Conservation (phyloP, 2,113 vertebrate species). For the Pyxicephalus adspersus region DNA sequence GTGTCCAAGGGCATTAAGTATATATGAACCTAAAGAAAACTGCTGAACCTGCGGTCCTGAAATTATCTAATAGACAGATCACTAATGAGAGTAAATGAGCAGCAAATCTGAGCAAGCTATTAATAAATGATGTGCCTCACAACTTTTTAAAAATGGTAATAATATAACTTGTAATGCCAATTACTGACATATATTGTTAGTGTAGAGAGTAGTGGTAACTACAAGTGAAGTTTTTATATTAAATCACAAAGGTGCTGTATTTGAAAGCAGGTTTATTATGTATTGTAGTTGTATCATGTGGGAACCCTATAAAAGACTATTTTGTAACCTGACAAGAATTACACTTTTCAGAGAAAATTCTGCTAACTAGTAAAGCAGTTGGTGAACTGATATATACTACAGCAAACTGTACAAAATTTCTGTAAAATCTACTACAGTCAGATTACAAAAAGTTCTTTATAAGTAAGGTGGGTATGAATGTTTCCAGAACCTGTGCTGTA, state of each 20-base stretch:
- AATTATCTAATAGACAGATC: slow-evolving; percentile 27
- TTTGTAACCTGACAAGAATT: too few relatives aligned
- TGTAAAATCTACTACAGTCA: too few relatives aligned
- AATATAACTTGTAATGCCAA: slow-evolving; percentile 14
- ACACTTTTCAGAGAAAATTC: too few relatives aligned
- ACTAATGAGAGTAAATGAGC: slow-evolving; percentile 44
- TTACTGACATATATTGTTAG: slow-evolving; percentile 24
- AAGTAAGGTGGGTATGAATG: too few relatives aligned
- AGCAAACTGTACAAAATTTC: too few relatives aligned
- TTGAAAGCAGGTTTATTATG: neutral
- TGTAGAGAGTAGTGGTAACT: neutral
- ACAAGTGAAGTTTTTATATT: neutral
- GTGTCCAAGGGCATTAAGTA: slow-evolving; percentile 47
- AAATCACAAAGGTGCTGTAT: neutral
- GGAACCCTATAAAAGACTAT: too few relatives aligned
- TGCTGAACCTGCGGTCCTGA: slow-evolving; percentile 31
- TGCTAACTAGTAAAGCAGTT: too few relatives aligned
- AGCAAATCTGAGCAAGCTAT: slow-evolving; percentile 28
- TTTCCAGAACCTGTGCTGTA: too few relatives aligned
- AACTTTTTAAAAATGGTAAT: slow-evolving; percentile 21
- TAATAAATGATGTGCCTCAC: slow-evolving; percentile 39
- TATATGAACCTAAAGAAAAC: slow-evolving; percentile 34
- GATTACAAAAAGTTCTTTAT: too few relatives aligned
- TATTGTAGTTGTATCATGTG: too few relatives aligned
- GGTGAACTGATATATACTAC: too few relatives aligned